These are phyloP conservation scores for Pipistrellus kuhlii DNA, from an alignment of 2,797 vertebrate species.

Conservation along the genomic window DNA sequence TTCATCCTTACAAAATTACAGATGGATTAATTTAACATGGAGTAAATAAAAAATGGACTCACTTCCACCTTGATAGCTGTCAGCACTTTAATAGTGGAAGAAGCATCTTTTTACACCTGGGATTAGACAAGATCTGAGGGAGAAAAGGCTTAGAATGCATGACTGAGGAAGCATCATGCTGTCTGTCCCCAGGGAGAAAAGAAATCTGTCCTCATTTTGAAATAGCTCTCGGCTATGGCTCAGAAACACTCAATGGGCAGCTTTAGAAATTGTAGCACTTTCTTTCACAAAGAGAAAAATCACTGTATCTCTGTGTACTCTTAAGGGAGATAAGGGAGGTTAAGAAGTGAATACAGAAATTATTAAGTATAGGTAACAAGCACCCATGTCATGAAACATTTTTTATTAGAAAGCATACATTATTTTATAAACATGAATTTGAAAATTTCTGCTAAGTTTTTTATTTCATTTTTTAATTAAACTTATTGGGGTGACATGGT, in stretches of 20 bases:
- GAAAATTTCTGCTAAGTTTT: not conserved
- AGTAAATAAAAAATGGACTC: conserved; percentile 69
- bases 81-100: conserved; percentile 61
- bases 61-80: conserved; percentile 63
- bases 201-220: conserved; percentile 78
- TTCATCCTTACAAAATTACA: conserved; percentile 58
- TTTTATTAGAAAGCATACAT: not conserved
- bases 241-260: conserved; percentile 76
- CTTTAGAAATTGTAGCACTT: conserved; percentile 76
- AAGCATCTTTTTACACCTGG: conserved; percentile 55
- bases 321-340: conserved; percentile 47
- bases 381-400: conserved; percentile 20
- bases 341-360: conserved; percentile 60
- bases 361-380: conserved; percentile 44
- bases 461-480: not conserved
- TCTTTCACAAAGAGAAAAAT: conserved; percentile 71
- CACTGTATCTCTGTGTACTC: conserved; percentile 64
- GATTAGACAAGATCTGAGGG: conserved; percentile 55
- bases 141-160: conserved; percentile 63
- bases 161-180: conserved; percentile 52
- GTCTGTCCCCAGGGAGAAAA: conserved; percentile 69
- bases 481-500: not conserved
- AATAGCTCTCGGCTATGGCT: conserved; percentile 76
- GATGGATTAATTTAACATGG: conserved; percentile 74
- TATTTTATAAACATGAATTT: conserved; percentile 4